A percentile compares a stretch with the other conserved stretches of the same genome.
These are phyloP conservation scores for Danionella cerebrum DNA, from an alignment of 2,113 vertebrate species.

Conservation along the genomic window DNA sequence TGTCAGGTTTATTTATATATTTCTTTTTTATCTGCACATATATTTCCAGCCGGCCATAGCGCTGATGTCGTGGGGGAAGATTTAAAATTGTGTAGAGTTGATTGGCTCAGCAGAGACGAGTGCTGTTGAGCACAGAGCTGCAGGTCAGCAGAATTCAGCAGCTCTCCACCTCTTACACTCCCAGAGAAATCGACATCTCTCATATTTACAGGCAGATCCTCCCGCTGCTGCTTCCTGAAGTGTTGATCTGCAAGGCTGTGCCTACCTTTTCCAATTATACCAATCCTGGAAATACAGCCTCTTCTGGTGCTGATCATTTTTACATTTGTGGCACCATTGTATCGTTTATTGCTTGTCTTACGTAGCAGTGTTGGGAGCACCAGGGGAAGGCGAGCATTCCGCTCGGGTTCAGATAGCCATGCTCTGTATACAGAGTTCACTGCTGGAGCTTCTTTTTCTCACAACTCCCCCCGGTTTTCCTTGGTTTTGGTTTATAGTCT, in stretches of 20 bases:
- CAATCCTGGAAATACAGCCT: too few species aligned
- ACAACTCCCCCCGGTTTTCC: too few species aligned
- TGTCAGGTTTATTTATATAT: not conserved
- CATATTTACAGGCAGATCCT: slow-evolving; percentile 6
- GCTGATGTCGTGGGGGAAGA: not conserved
- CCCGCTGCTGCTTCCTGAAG: not conserved
- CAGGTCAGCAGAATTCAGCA: slow-evolving; percentile 18
- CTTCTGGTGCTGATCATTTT: too few species aligned
- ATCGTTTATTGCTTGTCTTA: too few species aligned
- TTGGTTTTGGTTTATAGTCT: too few species aligned
- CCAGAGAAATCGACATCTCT: slow-evolving; percentile 4
- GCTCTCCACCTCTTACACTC: not conserved
- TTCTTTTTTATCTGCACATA: not conserved
- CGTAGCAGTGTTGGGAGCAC: too few species aligned
- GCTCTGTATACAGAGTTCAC: too few species aligned
- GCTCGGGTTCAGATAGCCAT: too few species aligned
- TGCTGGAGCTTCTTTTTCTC: too few species aligned
- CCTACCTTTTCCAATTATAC: not conserved
- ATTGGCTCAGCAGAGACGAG: slow-evolving; percentile 16
- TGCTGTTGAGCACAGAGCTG: slow-evolving; percentile 4
- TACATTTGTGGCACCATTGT: too few species aligned
- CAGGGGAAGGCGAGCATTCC: too few species aligned
- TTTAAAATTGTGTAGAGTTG: slow-evolving; percentile 16
- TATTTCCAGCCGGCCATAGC: slow-evolving; percentile 5
- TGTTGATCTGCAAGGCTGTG: not conserved